Conservation (phyloP, 2,113 vertebrate species). For the Callopanchax toddi region DNA sequence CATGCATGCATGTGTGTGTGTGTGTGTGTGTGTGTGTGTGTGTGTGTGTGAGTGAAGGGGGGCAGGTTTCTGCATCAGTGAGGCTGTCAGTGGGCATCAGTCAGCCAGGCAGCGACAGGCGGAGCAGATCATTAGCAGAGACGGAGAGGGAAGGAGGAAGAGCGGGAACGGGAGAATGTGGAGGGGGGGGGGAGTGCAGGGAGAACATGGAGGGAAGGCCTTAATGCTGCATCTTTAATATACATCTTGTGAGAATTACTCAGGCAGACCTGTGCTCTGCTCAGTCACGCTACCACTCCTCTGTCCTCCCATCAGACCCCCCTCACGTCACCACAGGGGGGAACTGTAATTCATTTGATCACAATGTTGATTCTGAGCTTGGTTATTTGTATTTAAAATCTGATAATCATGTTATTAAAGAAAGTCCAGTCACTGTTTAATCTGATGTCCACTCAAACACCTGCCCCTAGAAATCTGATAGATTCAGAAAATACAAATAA, state of each 20-base stretch:
- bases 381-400: no score
- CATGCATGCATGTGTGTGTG: no score
- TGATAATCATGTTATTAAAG: no score
- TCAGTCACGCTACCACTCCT: slow-evolving; percentile 60
- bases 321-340: slow-evolving; percentile 9
- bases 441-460: no score
- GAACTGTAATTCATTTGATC: no score
- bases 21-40: slow-evolving; percentile 27
- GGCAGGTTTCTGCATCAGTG: slow-evolving; percentile 75
- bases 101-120: slow-evolving; percentile 76
- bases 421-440: no score
- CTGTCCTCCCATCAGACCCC: slow-evolving; percentile 24
- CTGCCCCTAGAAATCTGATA: no score
- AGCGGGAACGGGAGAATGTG: slow-evolving; percentile 37
- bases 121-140: slow-evolving; percentile 79
- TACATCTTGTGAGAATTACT: slow-evolving; percentile 53
- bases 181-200: slow-evolving; percentile 1
- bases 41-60: slow-evolving; percentile 28
- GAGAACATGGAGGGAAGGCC: slow-evolving; percentile 37
- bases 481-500: no score
- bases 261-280: slow-evolving; percentile 31
- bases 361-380: no score
- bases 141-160: slow-evolving; percentile 49
- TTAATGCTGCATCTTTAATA: slow-evolving; percentile 52
- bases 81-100: slow-evolving; percentile 79